Base-by-base conservation (phyloP, 2,113 vertebrate species). In the Fulica atra region DNA sequence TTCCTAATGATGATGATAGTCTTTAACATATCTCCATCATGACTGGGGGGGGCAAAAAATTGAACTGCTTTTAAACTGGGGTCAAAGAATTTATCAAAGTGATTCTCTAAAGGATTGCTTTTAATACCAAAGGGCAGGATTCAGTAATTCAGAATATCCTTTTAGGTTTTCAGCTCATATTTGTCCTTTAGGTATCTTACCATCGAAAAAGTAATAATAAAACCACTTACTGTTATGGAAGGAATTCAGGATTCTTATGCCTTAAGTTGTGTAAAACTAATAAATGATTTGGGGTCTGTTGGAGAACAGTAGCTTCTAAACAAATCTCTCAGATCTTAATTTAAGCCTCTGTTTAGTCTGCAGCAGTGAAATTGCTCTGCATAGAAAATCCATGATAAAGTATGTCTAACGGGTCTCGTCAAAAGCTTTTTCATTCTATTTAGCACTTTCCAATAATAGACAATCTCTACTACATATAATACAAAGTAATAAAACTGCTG, bases 281-380 rank as follows among this genome's bases (percentile, higher is more conserved):
- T 83, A 92, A 74, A 79, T 46, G 3, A 64, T 90, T 88, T 57
- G 8, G 26, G n/a, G 16, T 89, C 74, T 88, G n/a, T 33, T 84
- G 44, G 77, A 87, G 70, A 82, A 51, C 50, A 63, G 61, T 74
- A 56, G 15, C 42, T 90, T 86, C 72, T 73, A 72, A 92, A 87
- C 29, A 95, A 86, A 82, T 88, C 51, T 81, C 51, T 90, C 42
- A 90, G 77, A 79, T 85, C 38, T 65, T 76, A 61, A 66, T 73
- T 78, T 87, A 76, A 89, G 53, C 74, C 83, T 92, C 70, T 95
- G 74, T 93, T 95, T 94, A 81, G 91, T 93, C 93, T 95, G 72
- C 56, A 64, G 33, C 1, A 1, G 35, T 64, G 28, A 74, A 84
- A 83, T 68, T 53, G 38, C 31, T 93, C 71, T 56, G 61, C 90